A percentile compares a stretch with the other conserved stretches of the same genome.
Evolutionary conservation across 2,113 vertebrate genomes (phyloP).

Genomic region (Paramisgurnus dabryanus): DNA sequence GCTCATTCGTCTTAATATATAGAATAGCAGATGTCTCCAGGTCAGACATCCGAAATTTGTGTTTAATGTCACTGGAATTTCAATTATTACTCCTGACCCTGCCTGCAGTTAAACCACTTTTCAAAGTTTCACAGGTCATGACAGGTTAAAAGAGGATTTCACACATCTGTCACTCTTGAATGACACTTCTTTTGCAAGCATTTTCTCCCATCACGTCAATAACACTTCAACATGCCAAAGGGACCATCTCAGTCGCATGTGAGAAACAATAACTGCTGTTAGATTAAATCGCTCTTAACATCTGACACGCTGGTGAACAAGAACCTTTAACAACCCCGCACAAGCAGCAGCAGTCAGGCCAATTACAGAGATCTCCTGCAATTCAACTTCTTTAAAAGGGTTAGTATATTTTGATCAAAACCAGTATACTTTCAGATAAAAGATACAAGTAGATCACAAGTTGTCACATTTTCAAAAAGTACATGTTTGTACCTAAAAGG

Average conservation of each 20-base stretch:
- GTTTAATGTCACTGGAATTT: constrained; percentile 25
- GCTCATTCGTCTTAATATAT: constrained; percentile 24
- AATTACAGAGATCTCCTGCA: not conserved
- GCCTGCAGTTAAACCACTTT: constrained; percentile 24
- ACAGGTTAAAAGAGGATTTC: constrained; percentile 16
- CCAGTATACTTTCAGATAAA: no score
- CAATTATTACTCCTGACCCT: constrained; percentile 26
- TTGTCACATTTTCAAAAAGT: no score
- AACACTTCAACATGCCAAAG: constrained; percentile 1
- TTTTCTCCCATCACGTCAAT: not conserved
- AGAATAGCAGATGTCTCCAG: constrained; percentile 21
- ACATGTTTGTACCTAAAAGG: no score
- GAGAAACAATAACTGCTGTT: constrained; percentile 1
- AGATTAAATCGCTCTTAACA: not conserved
- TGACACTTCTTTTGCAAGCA: not conserved
- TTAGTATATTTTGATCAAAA: no score
- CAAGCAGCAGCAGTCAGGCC: not conserved
- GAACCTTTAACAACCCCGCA: not conserved
- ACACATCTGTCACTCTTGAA: not conserved
- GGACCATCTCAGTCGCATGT: not conserved
- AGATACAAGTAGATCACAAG: no score
- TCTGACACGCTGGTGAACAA: not conserved
- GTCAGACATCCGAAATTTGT: constrained; percentile 23
- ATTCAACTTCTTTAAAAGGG: no score
- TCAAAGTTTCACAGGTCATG: not conserved